Evolutionary conservation across 2,113 vertebrate genomes (phyloP), one percentile per base, ranked within the genome.

Genomic region (Cichladusa arquata): DNA sequence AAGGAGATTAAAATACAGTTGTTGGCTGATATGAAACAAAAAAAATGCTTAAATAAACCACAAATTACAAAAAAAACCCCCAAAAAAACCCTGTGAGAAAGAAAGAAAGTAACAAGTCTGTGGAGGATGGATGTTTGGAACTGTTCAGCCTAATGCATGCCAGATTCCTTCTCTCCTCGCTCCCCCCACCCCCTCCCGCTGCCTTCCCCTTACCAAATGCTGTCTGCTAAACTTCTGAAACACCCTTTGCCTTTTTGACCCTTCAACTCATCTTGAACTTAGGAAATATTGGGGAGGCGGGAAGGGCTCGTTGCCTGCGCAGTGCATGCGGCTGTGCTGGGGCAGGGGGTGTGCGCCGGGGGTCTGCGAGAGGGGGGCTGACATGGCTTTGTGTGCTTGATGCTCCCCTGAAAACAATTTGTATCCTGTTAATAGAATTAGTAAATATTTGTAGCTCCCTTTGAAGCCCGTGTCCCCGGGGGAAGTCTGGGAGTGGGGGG

Each of bases 221-320:
- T 95, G 98, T 98, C 98, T 98, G 98, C 97, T 98, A 91, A 98
- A 98, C 98, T 98, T 98, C 97, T 97, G 97, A 97, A 98, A 98
- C 98, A 98, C 98, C 97, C 98, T 97, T 97, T 98, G 98, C 98
- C 98, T 98, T 98, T 98, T 98, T 98, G 98, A 98, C 98, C 98
- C 97, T 98, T 98, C 97, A 98, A 98, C 98, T 98, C 98, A 97
- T 97, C 96, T 97, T 98, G 98, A 98, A 98, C 98, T 98, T 98
- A 97, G 94, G 96, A 97, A 97, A 98, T 97, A 97, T 81, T 96
- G 94, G 97, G 97, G 97, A 94, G 65, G 95, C 86, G 88, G 97
- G 96, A 92, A 96, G 97, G 92, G 78, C 70, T 47, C 8, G 74
- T 57, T 86, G 95, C 91, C 95, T 97, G 72, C 80, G 40, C 26